Conservation (phyloP, 2,113 vertebrate species). For the Xenus cinereus region DNA sequence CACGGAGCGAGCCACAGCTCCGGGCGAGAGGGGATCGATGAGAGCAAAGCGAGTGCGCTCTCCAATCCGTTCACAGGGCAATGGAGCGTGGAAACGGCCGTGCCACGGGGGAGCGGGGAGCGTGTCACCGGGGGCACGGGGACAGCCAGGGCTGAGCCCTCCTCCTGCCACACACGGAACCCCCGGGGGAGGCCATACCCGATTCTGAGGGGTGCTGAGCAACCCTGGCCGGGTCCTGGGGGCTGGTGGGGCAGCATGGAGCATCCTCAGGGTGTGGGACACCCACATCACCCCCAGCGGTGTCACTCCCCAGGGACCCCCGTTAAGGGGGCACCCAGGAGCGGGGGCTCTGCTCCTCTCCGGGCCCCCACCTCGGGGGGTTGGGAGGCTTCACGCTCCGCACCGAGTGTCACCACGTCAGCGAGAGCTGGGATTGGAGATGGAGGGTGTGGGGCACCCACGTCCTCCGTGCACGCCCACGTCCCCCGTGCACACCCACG, state of each 20-base stretch:
- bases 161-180: accelerated
- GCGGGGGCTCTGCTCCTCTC: accelerated
- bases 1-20: background rate
- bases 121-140: accelerated
- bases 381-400: background rate
- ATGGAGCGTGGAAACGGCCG: background rate
- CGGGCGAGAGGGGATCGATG: slow-evolving; percentile 17
- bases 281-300: accelerated
- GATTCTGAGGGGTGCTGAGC: background rate
- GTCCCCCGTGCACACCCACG: background rate
- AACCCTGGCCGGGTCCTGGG: accelerated
- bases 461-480: background rate
- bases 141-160: background rate
- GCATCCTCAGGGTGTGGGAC: background rate
- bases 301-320: background rate
- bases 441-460: background rate
- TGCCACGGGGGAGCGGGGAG: accelerated
- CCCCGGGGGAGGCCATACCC: too few species aligned
- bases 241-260: background rate
- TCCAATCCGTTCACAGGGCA: slow-evolving; percentile 24
- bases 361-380: accelerated
- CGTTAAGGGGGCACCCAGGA: background rate
- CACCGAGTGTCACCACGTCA: accelerated
- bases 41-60: slow-evolving; percentile 29
- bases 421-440: background rate